Base-by-base conservation (phyloP, 2,888 invertebrate genomes). In the Patella depressa region DNA sequence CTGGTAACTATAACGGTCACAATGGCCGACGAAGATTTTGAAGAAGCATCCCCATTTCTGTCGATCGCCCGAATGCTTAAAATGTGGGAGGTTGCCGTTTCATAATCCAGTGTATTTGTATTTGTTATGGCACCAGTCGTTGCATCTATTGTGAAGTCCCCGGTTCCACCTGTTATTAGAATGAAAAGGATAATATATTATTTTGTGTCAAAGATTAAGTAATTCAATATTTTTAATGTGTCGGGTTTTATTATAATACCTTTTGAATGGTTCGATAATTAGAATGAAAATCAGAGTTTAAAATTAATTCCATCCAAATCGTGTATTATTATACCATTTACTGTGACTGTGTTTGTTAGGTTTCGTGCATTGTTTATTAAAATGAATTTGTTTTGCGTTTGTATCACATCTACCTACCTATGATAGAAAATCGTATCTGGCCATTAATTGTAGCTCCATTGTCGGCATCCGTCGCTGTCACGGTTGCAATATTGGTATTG, bases 381-480 rank as follows among this genome's bases (percentile, higher is more conserved):
- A 45, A 45, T 45, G 7, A 45, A 7, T 45, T 45, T 12, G n/a
- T 5, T 3, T 12, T n/a, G 19, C 11, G 7, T 45, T 29, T 29
- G 29, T 29, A 29, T 29, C 29, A 29, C 29, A 17, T 57, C n/a
- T 57, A 79, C 78, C 77, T 75, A 86, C 86, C 80, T 11, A 78
- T 76, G 17, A 85, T 85, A 12, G 80, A 81, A 78, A 86, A 85
- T 55, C 77, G 54, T n/a, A 89, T 80, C n/a, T 76, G 80, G 71
- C 86, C 85, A 79, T 88, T 84, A 53, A 80, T 82, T 3, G 85
- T 84, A 15, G 78, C 82, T 2, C 86, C 82, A 72, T 88, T 88
- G 79, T 89, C 89, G 29, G 74, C 80, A 79, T 89, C 89, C 9
- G 82, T 85, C 12, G 89, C 89, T 53, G 81, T 77, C 7, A 89